Base-by-base conservation (phyloP, 2,797 vertebrate species). In the Zenarchopterus dispar region DNA sequence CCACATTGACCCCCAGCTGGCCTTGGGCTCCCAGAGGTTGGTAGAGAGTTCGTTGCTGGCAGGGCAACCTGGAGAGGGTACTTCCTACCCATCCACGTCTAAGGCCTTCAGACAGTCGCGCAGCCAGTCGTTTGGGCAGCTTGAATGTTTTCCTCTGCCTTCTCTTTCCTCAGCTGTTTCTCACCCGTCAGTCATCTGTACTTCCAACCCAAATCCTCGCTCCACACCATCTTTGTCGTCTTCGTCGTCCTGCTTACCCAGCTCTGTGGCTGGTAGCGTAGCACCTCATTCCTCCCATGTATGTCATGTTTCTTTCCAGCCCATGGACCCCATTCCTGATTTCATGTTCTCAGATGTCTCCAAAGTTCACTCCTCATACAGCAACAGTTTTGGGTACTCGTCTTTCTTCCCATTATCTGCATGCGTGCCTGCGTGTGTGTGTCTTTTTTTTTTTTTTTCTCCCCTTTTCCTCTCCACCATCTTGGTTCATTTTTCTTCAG, bases 1-100 rank as follows among this genome's bases (percentile, higher is more conserved):
- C 80, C 94, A 97, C 89, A 93, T 94, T 89, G 97, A 99, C 79
- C 91, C 95, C 0, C 96, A 94, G 91, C 93, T 94, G 84, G 90
- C 92, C 83, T 89, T 95, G 80, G 96, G 97, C 94, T 97, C 97
- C 58, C 97, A 98, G 96, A 98, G 97, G 97, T 98, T 98, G 95
- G 97, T 99, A 97, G 97, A 98, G 93, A 88, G 93, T 80, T 92
- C 93, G 75, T 90, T 90, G 43, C 79, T 79, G 84, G 74, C 65
- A 2, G 87, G 92, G 81, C 90, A 91, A 62, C 91, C 87, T 67
- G 94, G 92, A 41, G 89, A 93, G 75, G 91, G 89, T 61, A 82
- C 83, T 60, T 69, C 87, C 10, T 88, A 88, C 76, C 92, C 84
- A 10, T 62, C 88, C 84, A 92, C 94, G 85, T 76, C 95, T 55